Evolutionary conservation across 64 coral and sea anemone species (phyloP), one percentile per base, ranked within the genome.

Genomic region (Pocillopora verrucosa): DNA sequence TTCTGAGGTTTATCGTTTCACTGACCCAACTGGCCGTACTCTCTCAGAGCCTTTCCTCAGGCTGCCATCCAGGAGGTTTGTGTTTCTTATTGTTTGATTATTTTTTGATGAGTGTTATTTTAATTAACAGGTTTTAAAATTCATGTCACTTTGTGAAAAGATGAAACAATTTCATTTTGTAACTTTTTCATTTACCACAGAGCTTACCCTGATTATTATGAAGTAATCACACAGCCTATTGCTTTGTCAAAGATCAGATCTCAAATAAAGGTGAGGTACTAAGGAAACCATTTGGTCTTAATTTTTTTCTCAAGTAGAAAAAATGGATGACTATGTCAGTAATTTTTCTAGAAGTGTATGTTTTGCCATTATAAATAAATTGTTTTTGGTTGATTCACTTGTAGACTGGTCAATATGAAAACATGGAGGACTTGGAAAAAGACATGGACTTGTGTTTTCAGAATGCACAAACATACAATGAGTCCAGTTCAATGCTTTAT

Each of bases 201-300:
- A 73, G 97, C 97, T n/a, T 99, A 99, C 80, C 97, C 97, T 61
- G 97, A 99, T 76, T 99, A 99, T 87, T 99, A 99, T 87, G 97
- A 99, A 91, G 94, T 99, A 16, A 99, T 99, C 78, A 91, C 85
- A 17, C 92, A 72, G 84, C 97, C 97, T 3, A 95, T 99, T 87
- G 97, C 94, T 64, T 91, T 99, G 91, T 82, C 95, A 26, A 93
- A 95, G 79, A 99, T 99, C 51, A 90, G 97, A 76, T 99, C 97
- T 15, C 94, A 99, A 56, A 95, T 99, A 25, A 99, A 99, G 94
- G 90, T 94, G 56, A 76, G 72, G 6, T 5, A 56, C 30, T 30
- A 19, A 63, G 15, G 22, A 75, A 87, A 35, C 62, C 0, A 73
- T 51, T 51, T 51, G 41, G 41, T 51, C 41, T 3, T 51, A 51